Base-by-base conservation (phyloP, 2,888 invertebrate species). In the Dryomyza anilis region DNA sequence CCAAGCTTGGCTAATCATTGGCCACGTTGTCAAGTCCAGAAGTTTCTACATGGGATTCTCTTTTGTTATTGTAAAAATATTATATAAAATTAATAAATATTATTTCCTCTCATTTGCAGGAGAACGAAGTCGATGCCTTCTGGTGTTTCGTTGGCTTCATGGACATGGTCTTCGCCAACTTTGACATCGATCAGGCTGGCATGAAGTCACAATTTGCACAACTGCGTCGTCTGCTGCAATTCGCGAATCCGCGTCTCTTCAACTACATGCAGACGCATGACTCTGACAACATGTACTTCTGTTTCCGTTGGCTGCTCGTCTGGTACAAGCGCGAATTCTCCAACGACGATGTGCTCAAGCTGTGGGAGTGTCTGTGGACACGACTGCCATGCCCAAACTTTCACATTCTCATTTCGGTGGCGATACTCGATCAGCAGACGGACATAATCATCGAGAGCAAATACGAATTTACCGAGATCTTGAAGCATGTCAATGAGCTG, bases 121-220 rank as follows among this genome's bases (percentile, higher is more conserved):
- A 92, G 70, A 92, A 95, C 78, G 99, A 99, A 83, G 94, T 95
- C 3, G 97, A 98, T 80, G 91, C 96, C 0, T 99, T 99, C 85
- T 99, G 99, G 99, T 96, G 97, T 83, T 99, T 99, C 81, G 96
- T 94, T 39, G 97, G 97, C 8, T 95, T 98, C 75, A 98, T 99
- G 96, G 91, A 98, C 66, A 90, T 90, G 86, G 92, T 98, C 81
- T 89, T 89, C 68, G 87, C 88, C 14, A 99, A 99, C 85, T 99
- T 99, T 84, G 96, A 97, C 80, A 91, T 97, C 85, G 97, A 98
- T 84, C 98, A 98, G 83, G 91, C 93, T 1, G 94, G 95, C 59
- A 99, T 98, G 93, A 98, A 97, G 84, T 88, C 88, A 57, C 98
- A 99, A 81, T 86, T 99, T 65, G 86, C 88, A 23, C 93, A 97